Percentiles rank a stretch among this genome's conserved stretches.
Evolutionary conservation across 2,797 vertebrate species (phyloP).

Genomic region (Trematomus bernacchii): DNA sequence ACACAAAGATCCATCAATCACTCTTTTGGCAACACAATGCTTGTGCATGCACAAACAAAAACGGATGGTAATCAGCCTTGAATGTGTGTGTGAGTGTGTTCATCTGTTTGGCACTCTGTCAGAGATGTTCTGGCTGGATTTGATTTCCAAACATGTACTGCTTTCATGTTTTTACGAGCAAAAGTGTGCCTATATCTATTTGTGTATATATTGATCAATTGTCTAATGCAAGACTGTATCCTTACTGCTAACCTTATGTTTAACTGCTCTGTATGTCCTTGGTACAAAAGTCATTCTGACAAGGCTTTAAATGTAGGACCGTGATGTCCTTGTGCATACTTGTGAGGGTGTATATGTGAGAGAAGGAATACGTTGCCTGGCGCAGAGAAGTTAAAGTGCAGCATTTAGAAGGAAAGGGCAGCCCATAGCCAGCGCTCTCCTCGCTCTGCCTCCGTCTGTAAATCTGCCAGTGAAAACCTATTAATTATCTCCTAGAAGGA

Average conservation of each 20-base stretch:
- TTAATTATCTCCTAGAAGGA: conserved; percentile 81
- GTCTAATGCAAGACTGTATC: neutral
- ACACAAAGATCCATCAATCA: conserved; percentile 49
- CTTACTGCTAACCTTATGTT: conserved; percentile 26
- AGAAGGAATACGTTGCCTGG: conserved; percentile 45
- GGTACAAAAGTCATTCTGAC: conserved; percentile 25
- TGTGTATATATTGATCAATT: conserved; percentile 16
- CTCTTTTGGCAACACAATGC: conserved; percentile 20
- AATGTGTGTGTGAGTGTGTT: conserved; percentile 18
- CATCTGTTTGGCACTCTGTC: conserved; percentile 46
- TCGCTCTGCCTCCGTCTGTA: conserved; percentile 66
- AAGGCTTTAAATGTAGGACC: conserved; percentile 22
- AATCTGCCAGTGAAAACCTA: conserved; percentile 79
- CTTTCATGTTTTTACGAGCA: neutral
- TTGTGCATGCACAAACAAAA: conserved; percentile 13
- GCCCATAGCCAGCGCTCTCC: conserved; percentile 54
- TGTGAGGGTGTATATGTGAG: conserved; percentile 9
- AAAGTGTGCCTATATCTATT: neutral
- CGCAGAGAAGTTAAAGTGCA: conserved; percentile 67
- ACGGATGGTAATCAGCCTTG: conserved; percentile 25
- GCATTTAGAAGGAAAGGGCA: conserved; percentile 72
- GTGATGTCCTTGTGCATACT: conserved; percentile 21
- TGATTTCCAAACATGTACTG: conserved; percentile 20
- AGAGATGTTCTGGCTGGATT: conserved; percentile 39
- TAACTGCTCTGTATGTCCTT: conserved; percentile 26